Conservation (phyloP, 1,140 invertebrate genomes). For the Melipona quadrifasciata region DNA sequence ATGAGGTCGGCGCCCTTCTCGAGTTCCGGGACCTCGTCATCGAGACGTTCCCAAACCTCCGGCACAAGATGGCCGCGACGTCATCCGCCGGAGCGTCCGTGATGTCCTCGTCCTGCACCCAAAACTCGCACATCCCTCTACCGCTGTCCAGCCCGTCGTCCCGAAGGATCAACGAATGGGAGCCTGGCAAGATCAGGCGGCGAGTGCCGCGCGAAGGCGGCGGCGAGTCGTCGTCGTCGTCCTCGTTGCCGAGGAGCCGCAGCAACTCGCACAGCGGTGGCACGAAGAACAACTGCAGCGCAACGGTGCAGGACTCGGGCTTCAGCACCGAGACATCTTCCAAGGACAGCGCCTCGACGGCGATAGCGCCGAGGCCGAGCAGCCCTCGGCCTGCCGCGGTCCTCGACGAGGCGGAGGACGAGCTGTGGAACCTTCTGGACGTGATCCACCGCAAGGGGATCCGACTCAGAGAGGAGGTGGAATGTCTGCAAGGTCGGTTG, state of each 20-base stretch:
- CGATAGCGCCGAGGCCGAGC: conserved; percentile 75
- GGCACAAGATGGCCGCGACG: conserved; percentile 87
- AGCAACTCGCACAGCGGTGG: conserved; percentile 86
- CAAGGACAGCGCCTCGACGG: conserved; percentile 86
- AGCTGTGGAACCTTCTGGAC: conserved; percentile 92
- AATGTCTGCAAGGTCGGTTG: conserved; percentile 82
- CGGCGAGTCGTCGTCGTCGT: conserved; percentile 79
- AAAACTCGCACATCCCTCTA: conserved; percentile 73
- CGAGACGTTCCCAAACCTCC: conserved; percentile 94
- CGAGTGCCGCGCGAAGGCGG: conserved; percentile 81
- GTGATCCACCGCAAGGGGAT: conserved; percentile 91
- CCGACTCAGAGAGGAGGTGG: conserved; percentile 88
- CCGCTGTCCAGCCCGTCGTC: conserved; percentile 77
- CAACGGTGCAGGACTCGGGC: conserved; percentile 90
- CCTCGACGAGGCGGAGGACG: conserved; percentile 86
- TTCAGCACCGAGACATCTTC: conserved; percentile 92
- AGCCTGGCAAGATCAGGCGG: conserved; percentile 89
- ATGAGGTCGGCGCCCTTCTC: conserved; percentile 93
- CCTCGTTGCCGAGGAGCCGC: conserved; percentile 84
- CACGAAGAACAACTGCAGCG: conserved; percentile 82
- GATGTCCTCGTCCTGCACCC: conserved; percentile 70
- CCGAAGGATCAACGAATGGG: conserved; percentile 84
- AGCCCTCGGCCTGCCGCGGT: conserved; percentile 76
- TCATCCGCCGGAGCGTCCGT: conserved; percentile 77
- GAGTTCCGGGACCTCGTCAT: conserved; percentile 95